phyloP scores from a whole-genome alignment of 2,113 vertebrate species.

The Calonectris borealis region DNA sequence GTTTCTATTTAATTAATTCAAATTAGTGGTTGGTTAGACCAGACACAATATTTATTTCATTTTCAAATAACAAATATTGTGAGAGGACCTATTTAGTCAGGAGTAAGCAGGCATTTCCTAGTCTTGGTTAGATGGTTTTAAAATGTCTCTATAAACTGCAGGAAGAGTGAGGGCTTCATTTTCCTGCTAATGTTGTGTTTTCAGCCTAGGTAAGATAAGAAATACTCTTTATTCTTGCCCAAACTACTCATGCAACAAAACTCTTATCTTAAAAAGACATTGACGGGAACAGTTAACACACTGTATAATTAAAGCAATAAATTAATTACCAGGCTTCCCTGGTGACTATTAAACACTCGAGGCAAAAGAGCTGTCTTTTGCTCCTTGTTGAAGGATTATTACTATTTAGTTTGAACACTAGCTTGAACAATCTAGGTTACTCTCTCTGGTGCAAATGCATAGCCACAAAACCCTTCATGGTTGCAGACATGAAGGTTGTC shows the following conservation, averaged over 20 bases:
- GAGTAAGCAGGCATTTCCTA: not conserved
- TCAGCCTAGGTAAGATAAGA: not conserved
- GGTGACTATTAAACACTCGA: conserved; percentile 14
- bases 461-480: not conserved
- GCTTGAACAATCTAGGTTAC: not conserved
- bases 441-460: not conserved
- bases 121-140: not conserved
- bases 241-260: not conserved
- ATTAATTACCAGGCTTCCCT: conserved; percentile 31
- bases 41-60: not conserved
- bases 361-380: not conserved
- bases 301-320: conserved; percentile 27
- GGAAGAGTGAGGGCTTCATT: not conserved
- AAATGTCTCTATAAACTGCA: not conserved
- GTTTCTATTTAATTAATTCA: not conserved
- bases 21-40: not conserved
- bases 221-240: not conserved
- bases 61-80: not conserved
- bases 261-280: conserved; percentile 15
- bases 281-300: not conserved
- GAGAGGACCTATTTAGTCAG: not conserved
- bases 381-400: not conserved
- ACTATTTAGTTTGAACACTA: not conserved
- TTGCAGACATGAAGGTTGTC: not conserved
- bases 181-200: not conserved